These are phyloP conservation scores for Capricornis sumatraensis DNA, from an alignment of 2,113 vertebrate species.

Conservation along the genomic window DNA sequence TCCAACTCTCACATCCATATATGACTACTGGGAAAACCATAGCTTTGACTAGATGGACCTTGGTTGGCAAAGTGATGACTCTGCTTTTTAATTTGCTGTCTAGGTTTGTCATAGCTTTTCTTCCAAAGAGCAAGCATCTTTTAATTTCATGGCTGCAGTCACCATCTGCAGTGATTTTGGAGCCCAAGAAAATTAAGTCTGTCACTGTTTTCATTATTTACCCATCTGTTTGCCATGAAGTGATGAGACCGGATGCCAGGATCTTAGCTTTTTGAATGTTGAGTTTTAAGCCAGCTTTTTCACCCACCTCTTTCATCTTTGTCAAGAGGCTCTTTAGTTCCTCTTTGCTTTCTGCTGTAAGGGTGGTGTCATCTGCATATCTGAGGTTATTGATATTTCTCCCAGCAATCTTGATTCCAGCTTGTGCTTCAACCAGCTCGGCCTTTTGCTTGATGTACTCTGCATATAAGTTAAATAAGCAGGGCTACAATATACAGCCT, in stretches of 20 bases:
- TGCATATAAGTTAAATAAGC: background rate
- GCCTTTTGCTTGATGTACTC: background rate
- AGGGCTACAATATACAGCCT: background rate
- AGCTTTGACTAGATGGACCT: background rate
- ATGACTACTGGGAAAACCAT: background rate
- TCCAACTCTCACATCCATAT: background rate
- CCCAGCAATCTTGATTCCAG: background rate
- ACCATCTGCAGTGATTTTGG: background rate
- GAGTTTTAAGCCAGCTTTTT: background rate
- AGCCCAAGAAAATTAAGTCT: background rate
- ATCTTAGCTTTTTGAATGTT: background rate
- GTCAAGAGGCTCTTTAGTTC: background rate
- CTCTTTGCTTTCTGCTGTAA: background rate
- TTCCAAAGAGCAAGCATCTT: background rate
- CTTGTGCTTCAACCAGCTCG: background rate
- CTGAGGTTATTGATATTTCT: background rate
- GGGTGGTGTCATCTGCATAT: background rate
- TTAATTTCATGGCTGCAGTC: background rate
- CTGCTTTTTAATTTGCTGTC: background rate
- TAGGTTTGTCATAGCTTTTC: background rate
- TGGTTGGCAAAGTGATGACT: background rate
- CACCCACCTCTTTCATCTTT: background rate
- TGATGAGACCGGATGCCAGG: background rate
- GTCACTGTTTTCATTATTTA: background rate
- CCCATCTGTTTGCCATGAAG: background rate